Percentiles rank a stretch among this genome's conserved stretches.
These are phyloP conservation scores for Tetrapedia diversipes DNA, from an alignment of 2,888 invertebrate species.

Conservation along the genomic window DNA sequence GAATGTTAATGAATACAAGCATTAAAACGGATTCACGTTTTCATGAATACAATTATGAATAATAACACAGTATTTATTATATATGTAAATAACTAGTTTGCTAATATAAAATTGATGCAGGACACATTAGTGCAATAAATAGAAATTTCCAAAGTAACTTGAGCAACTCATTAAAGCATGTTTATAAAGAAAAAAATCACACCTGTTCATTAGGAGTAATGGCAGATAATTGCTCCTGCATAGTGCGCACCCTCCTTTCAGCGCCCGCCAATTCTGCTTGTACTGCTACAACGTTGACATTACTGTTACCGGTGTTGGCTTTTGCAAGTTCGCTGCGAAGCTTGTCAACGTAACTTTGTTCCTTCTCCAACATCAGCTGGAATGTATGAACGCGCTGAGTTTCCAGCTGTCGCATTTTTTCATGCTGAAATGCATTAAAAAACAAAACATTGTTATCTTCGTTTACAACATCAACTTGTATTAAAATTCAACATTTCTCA, in stretches of 20 bases:
- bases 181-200: conserved; percentile 26
- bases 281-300: conserved; percentile 79
- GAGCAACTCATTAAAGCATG: conserved; percentile 34
- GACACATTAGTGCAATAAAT: conserved; percentile 48
- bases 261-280: conserved; percentile 85
- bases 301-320: conserved; percentile 82
- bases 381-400: conserved; percentile 93
- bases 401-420: conserved; percentile 93
- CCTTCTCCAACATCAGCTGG: conserved; percentile 94
- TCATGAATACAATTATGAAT: conserved; percentile 38
- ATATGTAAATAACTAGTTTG: conserved; percentile 39
- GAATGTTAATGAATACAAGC: conserved; percentile 57
- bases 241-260: conserved; percentile 85
- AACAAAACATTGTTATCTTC: not conserved
- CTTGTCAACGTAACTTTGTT: conserved; percentile 91
- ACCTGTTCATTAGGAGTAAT: conserved; percentile 80
- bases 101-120: conserved; percentile 41
- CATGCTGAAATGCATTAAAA: conserved; percentile 86
- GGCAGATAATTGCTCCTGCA: conserved; percentile 85
- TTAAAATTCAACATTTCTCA: too few relatives aligned
- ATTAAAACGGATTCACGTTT: conserved; percentile 33
- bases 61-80: conserved; percentile 34
- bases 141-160: conserved; percentile 31
- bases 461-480: too few relatives aligned
- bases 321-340: conserved; percentile 88